Conservation (phyloP, 2,888 invertebrate species). For the Athalia rosae region DNA sequence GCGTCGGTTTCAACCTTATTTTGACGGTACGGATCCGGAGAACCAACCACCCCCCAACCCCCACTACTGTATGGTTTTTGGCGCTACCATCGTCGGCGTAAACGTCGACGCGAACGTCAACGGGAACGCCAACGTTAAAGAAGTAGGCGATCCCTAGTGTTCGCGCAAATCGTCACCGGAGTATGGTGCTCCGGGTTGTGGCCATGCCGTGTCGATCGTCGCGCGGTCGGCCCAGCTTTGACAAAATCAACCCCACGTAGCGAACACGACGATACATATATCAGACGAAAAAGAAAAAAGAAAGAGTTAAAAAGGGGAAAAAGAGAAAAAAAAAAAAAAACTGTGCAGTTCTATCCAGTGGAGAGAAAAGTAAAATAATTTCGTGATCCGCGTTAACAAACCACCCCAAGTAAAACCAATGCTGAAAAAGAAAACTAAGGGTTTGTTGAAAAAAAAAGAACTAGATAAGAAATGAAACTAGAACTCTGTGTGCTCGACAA, state of each 20-base stretch:
- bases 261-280: constrained; percentile 27
- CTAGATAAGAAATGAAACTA: too few species aligned
- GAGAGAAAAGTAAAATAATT: not conserved
- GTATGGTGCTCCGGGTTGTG: constrained; percentile 77
- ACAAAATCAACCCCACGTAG: constrained; percentile 52
- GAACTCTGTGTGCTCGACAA: too few species aligned
- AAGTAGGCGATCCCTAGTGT: constrained; percentile 37
- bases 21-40: constrained; percentile 71
- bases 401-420: too few species aligned
- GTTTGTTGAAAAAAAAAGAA: too few species aligned
- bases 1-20: constrained; percentile 64
- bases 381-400: too few species aligned
- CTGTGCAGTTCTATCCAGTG: not conserved
- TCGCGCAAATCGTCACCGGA: constrained; percentile 60
- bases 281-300: constrained; percentile 41
- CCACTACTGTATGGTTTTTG: constrained; percentile 75
- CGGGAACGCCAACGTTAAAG: constrained; percentile 59
- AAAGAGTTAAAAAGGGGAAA: constrained; percentile 47
- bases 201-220: constrained; percentile 55
- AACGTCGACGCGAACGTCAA: constrained; percentile 75
- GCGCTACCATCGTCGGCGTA: constrained; percentile 78
- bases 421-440: too few species aligned
- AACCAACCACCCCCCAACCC: constrained; percentile 68
- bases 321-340: constrained; percentile 35
- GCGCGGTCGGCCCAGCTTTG: constrained; percentile 68